phyloP scores from a whole-genome alignment of 2,888 invertebrate genomes.

The Petrophora chlorosata region DNA sequence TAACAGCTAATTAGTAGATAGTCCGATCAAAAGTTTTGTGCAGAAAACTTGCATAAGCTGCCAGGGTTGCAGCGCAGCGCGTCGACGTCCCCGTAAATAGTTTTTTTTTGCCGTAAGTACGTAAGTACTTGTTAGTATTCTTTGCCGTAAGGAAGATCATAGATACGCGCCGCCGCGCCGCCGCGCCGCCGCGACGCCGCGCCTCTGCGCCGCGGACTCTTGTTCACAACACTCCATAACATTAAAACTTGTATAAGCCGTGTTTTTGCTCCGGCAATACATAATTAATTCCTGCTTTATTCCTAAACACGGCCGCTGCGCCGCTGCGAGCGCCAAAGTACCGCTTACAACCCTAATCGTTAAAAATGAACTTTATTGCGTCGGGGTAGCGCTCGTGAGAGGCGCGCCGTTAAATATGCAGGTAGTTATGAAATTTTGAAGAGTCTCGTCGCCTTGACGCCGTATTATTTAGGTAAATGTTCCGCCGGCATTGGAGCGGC shows the following conservation, averaged over 20 bases:
- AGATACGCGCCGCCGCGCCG: too few relatives aligned
- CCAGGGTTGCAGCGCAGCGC: too few relatives aligned
- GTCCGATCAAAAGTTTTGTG: too few relatives aligned
- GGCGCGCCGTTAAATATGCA: slow-evolving; percentile 1
- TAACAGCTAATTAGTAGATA: too few relatives aligned
- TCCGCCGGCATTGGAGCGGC: too few relatives aligned
- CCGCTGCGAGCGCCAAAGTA: slow-evolving; percentile 1
- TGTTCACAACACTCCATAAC: slow-evolving; percentile 17
- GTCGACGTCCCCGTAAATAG: too few relatives aligned
- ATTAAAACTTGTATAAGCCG: slow-evolving; percentile 26
- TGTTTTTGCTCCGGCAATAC: slow-evolving; percentile 29
- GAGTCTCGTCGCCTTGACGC: slow-evolving; percentile 26
- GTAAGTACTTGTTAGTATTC: too few relatives aligned
- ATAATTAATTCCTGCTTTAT: slow-evolving; percentile 35
- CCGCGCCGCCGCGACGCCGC: too few relatives aligned
- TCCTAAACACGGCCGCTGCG: slow-evolving; percentile 30
- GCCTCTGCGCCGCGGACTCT: not conserved
- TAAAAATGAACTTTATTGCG: slow-evolving; percentile 5
- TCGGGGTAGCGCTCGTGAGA: not conserved
- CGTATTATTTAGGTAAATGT: slow-evolving; percentile 27
- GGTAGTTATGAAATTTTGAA: slow-evolving; percentile 33
- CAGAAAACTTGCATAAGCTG: too few relatives aligned
- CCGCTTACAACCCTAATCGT: not conserved
- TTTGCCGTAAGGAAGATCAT: too few relatives aligned
- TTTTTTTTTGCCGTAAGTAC: too few relatives aligned